These are phyloP conservation scores for Cepaea hortensis DNA, from an alignment of 2,888 invertebrate species.

Conservation along the genomic window DNA sequence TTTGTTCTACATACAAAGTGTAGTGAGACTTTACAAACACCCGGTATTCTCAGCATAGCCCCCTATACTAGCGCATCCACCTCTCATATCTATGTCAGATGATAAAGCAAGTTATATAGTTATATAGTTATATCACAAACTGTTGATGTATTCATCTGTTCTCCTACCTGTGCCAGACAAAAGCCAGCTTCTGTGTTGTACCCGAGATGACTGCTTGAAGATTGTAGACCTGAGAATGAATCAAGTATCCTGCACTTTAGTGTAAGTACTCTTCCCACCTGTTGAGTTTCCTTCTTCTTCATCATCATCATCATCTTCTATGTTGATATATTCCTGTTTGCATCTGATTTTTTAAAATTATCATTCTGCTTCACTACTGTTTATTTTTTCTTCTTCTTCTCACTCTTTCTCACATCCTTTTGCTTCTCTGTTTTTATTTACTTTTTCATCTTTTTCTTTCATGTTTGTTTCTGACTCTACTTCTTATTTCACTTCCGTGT, in stretches of 20 bases:
- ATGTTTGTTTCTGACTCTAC: background rate
- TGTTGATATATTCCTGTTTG: background rate
- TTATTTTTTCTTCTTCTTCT: background rate
- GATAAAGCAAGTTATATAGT: too few species aligned
- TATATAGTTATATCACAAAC: too few species aligned
- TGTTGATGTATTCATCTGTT: background rate
- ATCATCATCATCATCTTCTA: background rate
- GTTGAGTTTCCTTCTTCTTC: background rate
- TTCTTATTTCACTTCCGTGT: background rate
- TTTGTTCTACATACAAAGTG: too few species aligned
- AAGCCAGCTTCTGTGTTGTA: conserved; percentile 91
- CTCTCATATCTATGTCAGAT: too few species aligned
- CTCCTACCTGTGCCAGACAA: conserved; percentile 82
- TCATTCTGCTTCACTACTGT: background rate
- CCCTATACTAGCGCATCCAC: too few species aligned
- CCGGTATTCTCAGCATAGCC: too few species aligned
- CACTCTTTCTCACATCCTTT: background rate
- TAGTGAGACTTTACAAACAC: too few species aligned
- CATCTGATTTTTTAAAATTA: background rate
- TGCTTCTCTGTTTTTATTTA: background rate
- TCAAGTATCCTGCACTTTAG: conserved; percentile 91
- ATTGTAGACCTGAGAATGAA: conserved; percentile 96
- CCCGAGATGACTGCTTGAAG: conserved; percentile 95
- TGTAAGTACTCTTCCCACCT: conserved; percentile 80
- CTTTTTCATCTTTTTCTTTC: background rate